Conservation (phyloP, 2,888 invertebrate species). For the Parthenolecanium corni region DNA sequence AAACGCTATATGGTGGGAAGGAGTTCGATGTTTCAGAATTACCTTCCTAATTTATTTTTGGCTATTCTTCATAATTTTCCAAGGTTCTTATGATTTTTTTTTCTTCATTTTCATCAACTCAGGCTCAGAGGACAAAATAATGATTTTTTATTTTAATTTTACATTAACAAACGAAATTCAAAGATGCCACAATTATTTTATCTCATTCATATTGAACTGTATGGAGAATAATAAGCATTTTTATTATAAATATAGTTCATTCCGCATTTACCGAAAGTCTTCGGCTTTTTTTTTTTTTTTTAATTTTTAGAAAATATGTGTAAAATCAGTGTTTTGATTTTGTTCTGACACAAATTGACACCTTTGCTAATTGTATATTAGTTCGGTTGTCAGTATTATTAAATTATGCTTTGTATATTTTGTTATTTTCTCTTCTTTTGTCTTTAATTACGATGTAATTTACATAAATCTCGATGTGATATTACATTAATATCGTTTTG, state of each 20-base stretch:
- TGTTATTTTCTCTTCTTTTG: too few relatives aligned
- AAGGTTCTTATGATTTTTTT: too few relatives aligned
- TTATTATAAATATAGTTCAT: too few relatives aligned
- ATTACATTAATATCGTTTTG: conserved; percentile 25
- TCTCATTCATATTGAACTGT: too few relatives aligned
- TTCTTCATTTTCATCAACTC: too few relatives aligned
- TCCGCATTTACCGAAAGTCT: too few relatives aligned
- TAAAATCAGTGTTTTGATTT: background rate
- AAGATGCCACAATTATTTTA: too few relatives aligned
- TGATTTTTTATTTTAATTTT: background rate
- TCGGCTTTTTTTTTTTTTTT: background rate
- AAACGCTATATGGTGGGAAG: too few relatives aligned
- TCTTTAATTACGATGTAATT: conserved; percentile 25
- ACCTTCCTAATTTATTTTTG: too few relatives aligned
- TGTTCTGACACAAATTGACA: background rate
- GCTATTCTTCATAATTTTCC: too few relatives aligned
- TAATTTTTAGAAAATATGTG: background rate
- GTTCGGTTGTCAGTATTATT: conserved; percentile 13
- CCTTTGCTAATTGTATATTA: conserved; percentile 4
- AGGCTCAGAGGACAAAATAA: background rate
- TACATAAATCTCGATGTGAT: conserved; percentile 27
- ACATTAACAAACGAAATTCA: background rate
- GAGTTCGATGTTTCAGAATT: too few relatives aligned
- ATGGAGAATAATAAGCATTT: too few relatives aligned
- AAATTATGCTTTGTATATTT: conserved; percentile 20